Evolutionary conservation across 2,888 invertebrate genomes (phyloP), one percentile per base, ranked within the genome.

Genomic region (Eupithecia subumbrata): DNA sequence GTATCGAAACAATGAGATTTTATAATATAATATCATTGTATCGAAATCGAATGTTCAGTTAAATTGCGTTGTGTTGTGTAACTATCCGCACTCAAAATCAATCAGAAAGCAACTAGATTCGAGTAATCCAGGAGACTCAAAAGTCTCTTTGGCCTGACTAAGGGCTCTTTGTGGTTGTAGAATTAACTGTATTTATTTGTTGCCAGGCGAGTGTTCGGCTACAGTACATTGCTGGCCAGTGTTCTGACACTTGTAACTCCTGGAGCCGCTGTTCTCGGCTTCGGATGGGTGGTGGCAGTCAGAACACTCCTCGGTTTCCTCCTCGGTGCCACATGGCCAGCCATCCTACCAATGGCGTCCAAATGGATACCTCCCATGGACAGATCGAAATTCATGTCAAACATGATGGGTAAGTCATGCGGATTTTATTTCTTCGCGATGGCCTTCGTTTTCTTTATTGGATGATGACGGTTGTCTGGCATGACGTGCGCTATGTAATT

Each of bases 301-400:
- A 95, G 99, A 77, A 96, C 97, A 8, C 82, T 97, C 8, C 95
- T 98, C 40, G 98, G 98, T 71, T 96, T 98, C 84, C 95, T 97
- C 88, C 95, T 98, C 90, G 97, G 98, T 71, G 98, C 97, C 18
- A 98, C 98, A 12, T 99, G 98, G 97, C 99, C 99, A 0, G 98
- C 98, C 9, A 98, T 99, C 86, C 97, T 98, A 77, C 97, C 98
- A 7, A 97, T 99, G 96, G 98, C 98, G 60, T 98, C 98, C 11
- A 97, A 97, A 80, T 99, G 99, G 99, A 98, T 99, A 76, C 99
- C 99, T 11, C 98, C 98, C 16, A 96, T 97, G 95, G 99, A 99
- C 89, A 96, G 99, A 81, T 98, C 98, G 66, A 98, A 98, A 90
- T 98, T 99, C 90, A 98, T 98, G 90, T 97, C 98, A 12, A 97